phyloP scores from a whole-genome alignment of 1,140 invertebrate species.

The Pseudachorutes palmiensis region DNA sequence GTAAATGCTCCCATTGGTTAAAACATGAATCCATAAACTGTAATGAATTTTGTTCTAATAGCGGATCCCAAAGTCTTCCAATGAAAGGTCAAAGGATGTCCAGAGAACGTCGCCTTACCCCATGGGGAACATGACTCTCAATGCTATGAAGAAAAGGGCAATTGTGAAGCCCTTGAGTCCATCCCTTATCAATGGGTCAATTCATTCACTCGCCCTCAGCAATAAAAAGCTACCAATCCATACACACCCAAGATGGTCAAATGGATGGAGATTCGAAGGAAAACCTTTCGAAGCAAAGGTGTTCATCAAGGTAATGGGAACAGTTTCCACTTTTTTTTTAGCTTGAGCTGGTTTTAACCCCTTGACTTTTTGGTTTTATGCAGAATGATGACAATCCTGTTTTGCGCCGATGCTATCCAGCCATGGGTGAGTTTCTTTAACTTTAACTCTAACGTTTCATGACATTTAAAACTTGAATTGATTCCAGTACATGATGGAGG shows the following conservation, averaged over 20 bases:
- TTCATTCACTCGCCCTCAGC: conserved; percentile 14
- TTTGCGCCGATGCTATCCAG: conserved; percentile 70
- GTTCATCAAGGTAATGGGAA: conserved; percentile 65
- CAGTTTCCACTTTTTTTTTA: no score
- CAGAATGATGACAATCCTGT: conserved; percentile 73
- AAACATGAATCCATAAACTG: no score
- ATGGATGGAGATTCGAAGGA: conserved; percentile 86
- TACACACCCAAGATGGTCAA: conserved; percentile 65
- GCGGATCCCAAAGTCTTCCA: not conserved
- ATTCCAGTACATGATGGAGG: conserved; percentile 72
- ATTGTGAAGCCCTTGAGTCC: conserved; percentile 37
- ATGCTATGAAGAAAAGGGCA: conserved; percentile 36
- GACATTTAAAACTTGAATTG: no score
- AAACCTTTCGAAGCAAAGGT: conserved; percentile 72
- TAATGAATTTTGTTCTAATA: no score
- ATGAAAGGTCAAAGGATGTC: not conserved
- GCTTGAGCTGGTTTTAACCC: no score
- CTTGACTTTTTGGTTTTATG: not conserved
- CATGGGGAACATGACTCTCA: conserved; percentile 25
- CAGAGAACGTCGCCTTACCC: not conserved
- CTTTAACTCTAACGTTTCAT: no score
- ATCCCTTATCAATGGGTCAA: conserved; percentile 28
- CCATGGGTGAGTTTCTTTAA: no score
- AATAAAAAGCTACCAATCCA: conserved; percentile 9
- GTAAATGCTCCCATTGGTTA: no score